Evolutionary conservation across 1,140 invertebrate genomes (phyloP).

Genomic region (Pseudomyrmex flavicornis): DNA sequence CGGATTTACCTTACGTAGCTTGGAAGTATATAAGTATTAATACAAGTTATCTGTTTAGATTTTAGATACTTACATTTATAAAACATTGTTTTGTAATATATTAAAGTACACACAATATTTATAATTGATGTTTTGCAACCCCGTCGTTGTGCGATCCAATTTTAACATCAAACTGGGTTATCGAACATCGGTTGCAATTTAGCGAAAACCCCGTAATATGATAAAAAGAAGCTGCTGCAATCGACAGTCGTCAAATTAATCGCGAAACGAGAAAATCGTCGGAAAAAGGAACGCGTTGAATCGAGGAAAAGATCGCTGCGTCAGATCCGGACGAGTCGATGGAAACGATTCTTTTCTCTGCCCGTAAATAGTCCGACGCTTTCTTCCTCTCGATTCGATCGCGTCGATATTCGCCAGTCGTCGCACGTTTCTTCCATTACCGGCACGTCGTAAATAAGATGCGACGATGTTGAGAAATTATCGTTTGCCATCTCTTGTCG

Average conservation of each 20-base stretch:
- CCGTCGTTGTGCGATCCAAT: background rate
- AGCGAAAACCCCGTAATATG: constrained; percentile 11
- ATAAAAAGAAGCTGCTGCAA: constrained; percentile 13
- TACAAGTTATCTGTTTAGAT: no score
- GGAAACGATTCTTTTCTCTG: constrained; percentile 58
- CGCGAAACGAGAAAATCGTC: background rate
- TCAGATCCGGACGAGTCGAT: constrained; percentile 6
- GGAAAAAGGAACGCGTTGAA: background rate
- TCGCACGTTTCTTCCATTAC: constrained; percentile 80
- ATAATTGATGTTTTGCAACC: background rate
- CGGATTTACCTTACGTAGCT: background rate
- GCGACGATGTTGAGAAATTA: constrained; percentile 74
- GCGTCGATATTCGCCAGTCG: constrained; percentile 75
- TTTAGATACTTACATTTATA: no score
- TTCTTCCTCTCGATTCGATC: constrained; percentile 73
- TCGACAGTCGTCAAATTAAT: constrained; percentile 1
- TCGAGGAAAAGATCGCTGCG: constrained; percentile 52
- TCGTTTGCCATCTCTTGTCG: constrained; percentile 66
- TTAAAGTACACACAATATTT: no score
- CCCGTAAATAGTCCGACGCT: constrained; percentile 16
- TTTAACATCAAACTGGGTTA: background rate
- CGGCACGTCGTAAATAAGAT: constrained; percentile 78
- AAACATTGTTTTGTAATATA: no score
- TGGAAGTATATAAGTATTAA: background rate
- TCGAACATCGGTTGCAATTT: background rate